phyloP scores from a whole-genome alignment of 2,888 invertebrate genomes.

The Antheraea yamamai region DNA sequence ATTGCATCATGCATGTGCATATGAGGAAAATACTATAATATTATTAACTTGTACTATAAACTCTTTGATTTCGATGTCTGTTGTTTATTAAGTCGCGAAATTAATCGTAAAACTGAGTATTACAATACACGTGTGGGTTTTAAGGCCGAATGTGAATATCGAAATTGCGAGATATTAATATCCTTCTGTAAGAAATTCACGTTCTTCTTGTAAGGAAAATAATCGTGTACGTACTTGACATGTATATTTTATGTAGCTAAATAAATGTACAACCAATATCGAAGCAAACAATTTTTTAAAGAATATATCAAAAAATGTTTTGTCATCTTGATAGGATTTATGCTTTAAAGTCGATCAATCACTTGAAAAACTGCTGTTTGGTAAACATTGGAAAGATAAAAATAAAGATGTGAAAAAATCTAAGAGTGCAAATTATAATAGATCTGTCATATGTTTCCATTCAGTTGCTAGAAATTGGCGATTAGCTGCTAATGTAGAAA shows the following conservation, averaged over 20 bases:
- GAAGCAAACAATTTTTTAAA: too few relatives aligned
- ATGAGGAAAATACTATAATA: conserved; percentile 3
- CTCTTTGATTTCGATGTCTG: conserved; percentile 1
- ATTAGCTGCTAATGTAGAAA: background rate
- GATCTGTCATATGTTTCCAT: background rate
- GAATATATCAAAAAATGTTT: too few relatives aligned
- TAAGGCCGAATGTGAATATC: conserved; percentile 14
- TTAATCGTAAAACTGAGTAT: conserved; percentile 20
- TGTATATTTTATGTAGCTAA: background rate
- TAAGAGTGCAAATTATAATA: background rate
- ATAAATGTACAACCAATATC: too few relatives aligned
- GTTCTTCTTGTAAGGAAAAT: background rate
- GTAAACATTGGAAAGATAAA: too few relatives aligned
- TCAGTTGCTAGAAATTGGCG: background rate
- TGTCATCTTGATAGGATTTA: too few relatives aligned
- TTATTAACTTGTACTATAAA: background rate
- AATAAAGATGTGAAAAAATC: too few relatives aligned
- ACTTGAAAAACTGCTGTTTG: too few relatives aligned
- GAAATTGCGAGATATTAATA: background rate
- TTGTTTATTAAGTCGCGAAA: conserved; percentile 21
- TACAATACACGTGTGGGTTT: conserved; percentile 22
- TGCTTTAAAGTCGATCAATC: too few relatives aligned
- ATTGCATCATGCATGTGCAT: background rate
- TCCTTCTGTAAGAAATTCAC: too few relatives aligned
- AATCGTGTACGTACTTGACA: background rate